Evolutionary conservation across 2,113 vertebrate genomes (phyloP), one percentile per base, ranked within the genome.

Genomic region (Rhea americana): DNA sequence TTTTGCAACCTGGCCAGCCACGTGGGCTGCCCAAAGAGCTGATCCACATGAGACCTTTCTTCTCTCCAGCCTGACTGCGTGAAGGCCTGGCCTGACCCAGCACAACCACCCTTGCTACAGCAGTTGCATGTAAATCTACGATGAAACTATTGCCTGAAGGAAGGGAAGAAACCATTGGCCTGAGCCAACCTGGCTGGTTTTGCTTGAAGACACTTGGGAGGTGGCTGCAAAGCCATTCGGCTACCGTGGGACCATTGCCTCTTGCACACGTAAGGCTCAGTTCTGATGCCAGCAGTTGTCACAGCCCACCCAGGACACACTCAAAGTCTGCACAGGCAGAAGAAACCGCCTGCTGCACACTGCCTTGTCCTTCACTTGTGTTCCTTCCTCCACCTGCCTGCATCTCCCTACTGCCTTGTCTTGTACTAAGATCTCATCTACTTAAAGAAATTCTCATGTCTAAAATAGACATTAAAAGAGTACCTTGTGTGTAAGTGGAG

Each of bases 101-200:
- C 5, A 21, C 43, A 32, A 43, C 70, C 25, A 14, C 48, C 17
- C 70, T n/a, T 72, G 25, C 12, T 26, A 37, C 47, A 37, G 48
- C 48, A 51, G 25, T 12, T 70, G 47, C 47, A 70, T 24, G 48
- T 37, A 51, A 53, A 53, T 15, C 37, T 50, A 39, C 48, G 16
- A 22, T 9, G 50, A 72, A 53, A 72, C 50, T 37, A 37, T 5
- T 11, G 35, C 13, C 48, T 28, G 35, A 53, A 72, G 48, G 17
- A 20, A 51, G 48, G 68, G 48, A 51, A 39, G 50, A 80, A 81
- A 81, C 18, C 0, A 0, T 35, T 82, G 39, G 25, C 43, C 22
- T 50, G 41, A 92, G 62, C 50, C 94, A 95, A 19, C 37, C 85
- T 77, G 61, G 80, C 90, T 72, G 48, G 35, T 39, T 28, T 65